Conservation (phyloP, 2,113 vertebrate species). For the Cyphomyrus plagiostoma region DNA sequence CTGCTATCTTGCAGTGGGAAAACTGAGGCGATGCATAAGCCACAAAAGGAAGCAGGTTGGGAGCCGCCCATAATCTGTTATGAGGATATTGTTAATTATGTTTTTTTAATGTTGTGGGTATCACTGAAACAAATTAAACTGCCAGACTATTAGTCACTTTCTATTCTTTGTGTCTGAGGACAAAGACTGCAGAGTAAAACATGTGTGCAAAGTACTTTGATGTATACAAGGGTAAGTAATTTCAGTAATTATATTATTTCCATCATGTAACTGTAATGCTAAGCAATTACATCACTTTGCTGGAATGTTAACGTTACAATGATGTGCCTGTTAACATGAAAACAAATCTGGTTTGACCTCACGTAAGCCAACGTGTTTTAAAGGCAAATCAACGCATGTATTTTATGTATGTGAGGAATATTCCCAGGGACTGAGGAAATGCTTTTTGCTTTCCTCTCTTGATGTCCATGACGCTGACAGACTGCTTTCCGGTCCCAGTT, state of each 20-base stretch:
- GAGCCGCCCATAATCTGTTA: too few species aligned
- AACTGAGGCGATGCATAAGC: background rate
- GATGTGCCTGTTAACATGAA: background rate
- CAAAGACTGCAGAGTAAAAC: too few species aligned
- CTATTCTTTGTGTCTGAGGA: too few species aligned
- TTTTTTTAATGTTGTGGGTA: too few species aligned
- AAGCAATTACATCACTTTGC: background rate
- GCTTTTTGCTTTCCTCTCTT: background rate
- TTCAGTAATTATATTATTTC: too few species aligned
- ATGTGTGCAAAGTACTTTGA: too few species aligned
- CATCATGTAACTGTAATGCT: too few species aligned
- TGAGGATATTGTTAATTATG: too few species aligned
- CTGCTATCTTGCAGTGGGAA: background rate
- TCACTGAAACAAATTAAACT: too few species aligned
- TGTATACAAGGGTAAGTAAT: too few species aligned
- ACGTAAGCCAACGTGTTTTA: background rate
- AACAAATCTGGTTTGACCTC: background rate
- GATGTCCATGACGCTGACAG: background rate
- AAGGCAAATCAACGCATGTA: background rate
- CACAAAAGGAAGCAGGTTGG: background rate
- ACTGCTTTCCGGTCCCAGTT: background rate
- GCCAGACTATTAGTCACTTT: too few species aligned
- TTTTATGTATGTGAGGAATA: background rate
- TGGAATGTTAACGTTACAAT: background rate
- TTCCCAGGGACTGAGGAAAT: background rate